Evolutionary conservation across 92 coral and sea anemone species (phyloP).

Genomic region (Parazoanthus atlanticus): DNA sequence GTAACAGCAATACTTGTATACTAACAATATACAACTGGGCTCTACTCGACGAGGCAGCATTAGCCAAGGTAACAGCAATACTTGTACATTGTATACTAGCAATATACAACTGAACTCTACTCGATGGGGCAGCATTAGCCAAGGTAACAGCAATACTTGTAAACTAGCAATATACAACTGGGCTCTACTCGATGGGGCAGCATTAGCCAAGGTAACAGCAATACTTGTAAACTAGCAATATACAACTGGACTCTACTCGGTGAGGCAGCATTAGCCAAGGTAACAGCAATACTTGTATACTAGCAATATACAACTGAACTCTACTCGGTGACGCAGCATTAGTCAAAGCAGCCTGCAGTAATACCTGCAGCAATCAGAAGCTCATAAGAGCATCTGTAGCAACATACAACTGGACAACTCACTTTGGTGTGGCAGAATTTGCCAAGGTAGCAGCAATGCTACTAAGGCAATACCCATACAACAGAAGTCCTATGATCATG

Average conservation of each 20-base stretch:
- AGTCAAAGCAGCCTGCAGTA: too few species aligned
- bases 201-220: too few species aligned
- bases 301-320: not conserved
- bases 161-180: too few species aligned
- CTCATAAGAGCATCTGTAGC: not conserved
- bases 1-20: too few species aligned
- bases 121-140: too few species aligned
- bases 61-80: too few species aligned
- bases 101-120: too few species aligned
- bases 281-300: not conserved
- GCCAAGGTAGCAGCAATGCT: conserved; percentile 87
- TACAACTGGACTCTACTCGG: not conserved
- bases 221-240: too few species aligned
- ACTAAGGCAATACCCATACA: conserved; percentile 89
- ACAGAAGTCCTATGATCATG: conserved; percentile 79
- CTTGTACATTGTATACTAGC: not conserved
- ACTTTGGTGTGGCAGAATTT: conserved; percentile 81
- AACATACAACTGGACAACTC: conserved; percentile 16
- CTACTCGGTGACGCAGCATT: not conserved
- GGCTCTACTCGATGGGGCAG: too few species aligned
- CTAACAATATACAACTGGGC: too few species aligned
- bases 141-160: too few species aligned
- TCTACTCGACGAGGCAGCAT: too few species aligned
- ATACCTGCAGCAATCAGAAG: not conserved
- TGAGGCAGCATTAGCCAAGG: not conserved